Base-by-base conservation (phyloP, 2,888 invertebrate genomes). In the Morinoia aosen region DNA sequence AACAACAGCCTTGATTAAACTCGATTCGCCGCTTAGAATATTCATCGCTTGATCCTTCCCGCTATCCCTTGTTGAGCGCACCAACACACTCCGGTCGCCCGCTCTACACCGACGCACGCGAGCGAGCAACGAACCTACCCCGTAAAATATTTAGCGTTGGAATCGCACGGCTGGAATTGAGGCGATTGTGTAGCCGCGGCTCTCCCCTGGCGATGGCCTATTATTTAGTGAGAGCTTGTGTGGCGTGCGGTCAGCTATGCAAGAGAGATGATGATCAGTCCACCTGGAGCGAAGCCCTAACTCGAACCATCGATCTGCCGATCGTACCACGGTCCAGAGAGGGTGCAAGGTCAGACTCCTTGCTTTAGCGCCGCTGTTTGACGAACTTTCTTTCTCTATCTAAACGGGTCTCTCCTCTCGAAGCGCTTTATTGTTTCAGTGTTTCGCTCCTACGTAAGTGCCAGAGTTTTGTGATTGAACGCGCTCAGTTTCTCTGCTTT, bases 191-290 rank as follows among this genome's bases (percentile, higher is more conserved):
- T 76, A 76, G 76, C 33, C 25, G 76, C 76, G 25, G 76, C 76
- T 76, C 90, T 90, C 39, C 40, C 90, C 14, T 40, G 90, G 12
- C 48, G 40, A 90, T 90, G 90, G 90, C 90, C 93, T 57, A 93
- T 93, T 57, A 57, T 93, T 93, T 93, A 57, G 93, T 93, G 93
- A 93, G 57, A 48, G 93, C 57, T 93, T 93, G 57, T 39, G 57
- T 48, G 93, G 93, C 93, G 93, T 57, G 93, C 93, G 93, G 93
- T 93, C 57, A 93, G 93, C 93, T 93, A 93, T 93, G 93, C 93
- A 93, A 93, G 93, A 93, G 93, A 93, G 93, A 93, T 93, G 91
- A 91, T 91, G 93, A 93, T 93, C 93, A 93, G 93, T 48, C 33
- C 93, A 57, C 93, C 93, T 93, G 93, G n/a, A 57, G 25, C 93